These are phyloP conservation scores for Sarcophaga subvicina DNA, from an alignment of 2,888 invertebrate species.

Conservation along the genomic window DNA sequence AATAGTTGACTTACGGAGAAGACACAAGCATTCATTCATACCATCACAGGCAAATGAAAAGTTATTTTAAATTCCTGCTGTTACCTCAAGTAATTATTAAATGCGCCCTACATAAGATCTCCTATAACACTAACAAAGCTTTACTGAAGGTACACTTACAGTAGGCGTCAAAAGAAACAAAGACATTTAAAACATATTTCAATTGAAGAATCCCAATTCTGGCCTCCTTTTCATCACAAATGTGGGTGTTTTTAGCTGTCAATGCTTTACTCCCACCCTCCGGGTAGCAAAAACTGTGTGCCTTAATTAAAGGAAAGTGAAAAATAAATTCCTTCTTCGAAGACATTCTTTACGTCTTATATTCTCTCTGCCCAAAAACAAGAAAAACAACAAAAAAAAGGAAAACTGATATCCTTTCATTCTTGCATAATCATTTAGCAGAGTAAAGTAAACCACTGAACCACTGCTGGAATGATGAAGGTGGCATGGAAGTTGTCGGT, in stretches of 20 bases:
- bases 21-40: background rate
- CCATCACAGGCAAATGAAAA: background rate
- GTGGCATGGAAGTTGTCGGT: no score
- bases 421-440: background rate
- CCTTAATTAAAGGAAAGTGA: background rate
- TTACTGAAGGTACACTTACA: no score
- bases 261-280: background rate
- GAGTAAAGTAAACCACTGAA: background rate
- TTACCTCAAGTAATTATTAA: no score
- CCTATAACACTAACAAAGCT: no score
- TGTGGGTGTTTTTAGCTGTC: background rate
- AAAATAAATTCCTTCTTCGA: background rate
- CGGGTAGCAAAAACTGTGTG: background rate
- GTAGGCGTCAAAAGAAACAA: no score
- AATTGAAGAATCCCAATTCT: no score
- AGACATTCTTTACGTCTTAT: background rate
- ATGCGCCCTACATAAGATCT: no score
- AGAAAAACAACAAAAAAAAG: background rate
- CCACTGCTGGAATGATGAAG: background rate
- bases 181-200: no score
- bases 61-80: no score
- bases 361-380: no score
- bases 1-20: background rate
- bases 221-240: background rate
- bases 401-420: background rate